Percentiles rank a stretch among this genome's conserved stretches.
Evolutionary conservation across 2,888 invertebrate species (phyloP).

Genomic region (Lasius platythorax): DNA sequence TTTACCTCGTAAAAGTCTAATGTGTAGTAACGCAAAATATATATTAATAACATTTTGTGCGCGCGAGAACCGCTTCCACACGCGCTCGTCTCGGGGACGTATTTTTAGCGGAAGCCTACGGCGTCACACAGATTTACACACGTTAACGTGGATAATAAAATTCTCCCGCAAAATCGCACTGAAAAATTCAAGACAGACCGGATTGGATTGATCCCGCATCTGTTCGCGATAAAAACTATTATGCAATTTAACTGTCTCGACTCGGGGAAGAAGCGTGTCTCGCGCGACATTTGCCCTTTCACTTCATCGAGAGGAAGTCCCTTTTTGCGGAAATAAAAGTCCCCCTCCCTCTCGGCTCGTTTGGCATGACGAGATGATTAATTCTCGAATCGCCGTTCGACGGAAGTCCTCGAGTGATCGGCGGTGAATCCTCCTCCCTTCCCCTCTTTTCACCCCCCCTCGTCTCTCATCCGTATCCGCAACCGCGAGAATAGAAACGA

Average conservation of each 20-base stretch:
- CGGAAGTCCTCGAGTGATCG: neutral
- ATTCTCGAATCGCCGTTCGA: constrained; percentile 7
- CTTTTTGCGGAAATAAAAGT: constrained; percentile 18
- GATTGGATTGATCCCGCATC: neutral
- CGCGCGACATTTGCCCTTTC: neutral
- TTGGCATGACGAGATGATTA: constrained; percentile 10
- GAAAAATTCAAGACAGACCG: neutral
- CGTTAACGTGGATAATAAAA: neutral
- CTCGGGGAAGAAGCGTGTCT: neutral
- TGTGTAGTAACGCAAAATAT: neutral
- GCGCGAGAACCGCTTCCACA: neutral
- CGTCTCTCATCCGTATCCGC: constrained; percentile 21
- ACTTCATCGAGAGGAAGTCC: neutral
- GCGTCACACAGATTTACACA: neutral
- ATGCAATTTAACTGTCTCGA: neutral
- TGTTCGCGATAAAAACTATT: constrained; percentile 6
- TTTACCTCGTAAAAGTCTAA: constrained; percentile 41
- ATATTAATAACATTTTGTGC: constrained; percentile 3
- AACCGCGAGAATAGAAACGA: constrained; percentile 70
- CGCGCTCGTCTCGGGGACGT: constrained; percentile 12
- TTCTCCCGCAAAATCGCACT: constrained; percentile 20
- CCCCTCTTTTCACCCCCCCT: neutral
- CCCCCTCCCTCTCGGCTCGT: no score
- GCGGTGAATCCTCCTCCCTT: neutral
- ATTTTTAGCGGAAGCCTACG: constrained; percentile 33